Conservation (phyloP, 2,113 vertebrate species). For the Propithecus coquereli region DNA sequence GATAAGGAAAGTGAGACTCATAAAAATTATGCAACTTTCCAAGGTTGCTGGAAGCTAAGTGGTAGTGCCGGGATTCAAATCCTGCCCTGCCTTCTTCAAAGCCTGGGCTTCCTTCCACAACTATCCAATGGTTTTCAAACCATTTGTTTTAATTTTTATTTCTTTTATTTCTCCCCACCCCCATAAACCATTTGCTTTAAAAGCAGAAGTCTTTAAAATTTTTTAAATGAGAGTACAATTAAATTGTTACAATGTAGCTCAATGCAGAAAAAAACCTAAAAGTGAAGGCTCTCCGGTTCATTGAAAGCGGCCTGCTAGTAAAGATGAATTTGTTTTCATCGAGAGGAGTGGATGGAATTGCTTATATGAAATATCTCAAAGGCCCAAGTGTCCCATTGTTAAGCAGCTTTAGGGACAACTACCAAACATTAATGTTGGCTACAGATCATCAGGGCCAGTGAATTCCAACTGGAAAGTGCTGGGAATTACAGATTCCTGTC, state of each 20-base stretch:
- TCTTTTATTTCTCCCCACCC: no score
- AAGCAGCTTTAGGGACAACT: background rate
- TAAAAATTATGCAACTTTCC: background rate
- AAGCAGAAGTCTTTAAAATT: background rate
- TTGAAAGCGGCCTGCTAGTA: background rate
- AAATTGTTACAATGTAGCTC: background rate
- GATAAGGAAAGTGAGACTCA: slow-evolving; percentile 17
- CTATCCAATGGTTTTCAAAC: background rate
- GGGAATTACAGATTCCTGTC: background rate
- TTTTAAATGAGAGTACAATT: background rate
- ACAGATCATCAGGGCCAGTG: background rate
- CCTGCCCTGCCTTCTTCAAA: background rate
- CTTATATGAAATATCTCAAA: background rate
- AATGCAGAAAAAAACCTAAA: background rate
- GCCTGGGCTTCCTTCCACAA: background rate
- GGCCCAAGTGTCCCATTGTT: background rate
- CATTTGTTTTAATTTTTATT: background rate
- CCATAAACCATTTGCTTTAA: background rate
- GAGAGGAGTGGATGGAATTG: background rate
- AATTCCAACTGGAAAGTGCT: background rate
- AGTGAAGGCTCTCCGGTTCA: background rate
- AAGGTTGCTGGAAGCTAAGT: background rate
- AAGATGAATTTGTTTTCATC: background rate
- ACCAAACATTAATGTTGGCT: background rate
- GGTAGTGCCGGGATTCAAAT: background rate